Evolutionary conservation across 2,888 invertebrate species (phyloP).

Genomic region (Busseola fusca): DNA sequence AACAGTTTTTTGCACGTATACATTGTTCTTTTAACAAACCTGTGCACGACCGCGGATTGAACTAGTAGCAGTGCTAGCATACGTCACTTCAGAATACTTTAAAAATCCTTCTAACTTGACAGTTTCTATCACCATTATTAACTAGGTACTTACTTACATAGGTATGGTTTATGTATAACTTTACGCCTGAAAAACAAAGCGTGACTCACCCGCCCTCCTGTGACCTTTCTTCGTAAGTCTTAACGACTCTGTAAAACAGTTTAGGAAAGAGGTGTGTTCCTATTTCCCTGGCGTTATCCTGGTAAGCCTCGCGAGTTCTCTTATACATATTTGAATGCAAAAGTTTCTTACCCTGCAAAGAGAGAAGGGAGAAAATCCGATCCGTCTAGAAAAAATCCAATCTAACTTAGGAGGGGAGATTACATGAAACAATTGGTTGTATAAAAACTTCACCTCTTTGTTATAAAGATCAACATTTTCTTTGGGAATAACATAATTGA

Average conservation of each 20-base stretch:
- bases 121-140: neutral
- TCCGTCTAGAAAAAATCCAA: constrained; percentile 40
- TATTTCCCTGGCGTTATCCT: constrained; percentile 32
- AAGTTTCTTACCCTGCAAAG: constrained; percentile 26
- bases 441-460: constrained; percentile 15
- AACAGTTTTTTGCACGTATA: neutral
- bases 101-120: neutral
- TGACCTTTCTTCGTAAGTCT: constrained; percentile 35
- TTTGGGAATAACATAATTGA: constrained; percentile 2
- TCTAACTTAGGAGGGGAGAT: constrained; percentile 38
- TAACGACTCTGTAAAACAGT: constrained; percentile 34
- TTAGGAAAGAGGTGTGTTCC: constrained; percentile 25
- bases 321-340: constrained; percentile 39
- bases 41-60: neutral
- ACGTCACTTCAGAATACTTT: neutral
- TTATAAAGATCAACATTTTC: constrained; percentile 6
- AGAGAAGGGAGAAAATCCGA: constrained; percentile 18
- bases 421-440: constrained; percentile 32
- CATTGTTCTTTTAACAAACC: neutral
- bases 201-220: neutral
- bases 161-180: constrained; percentile 11
- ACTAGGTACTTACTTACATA: neutral
- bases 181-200: constrained; percentile 22
- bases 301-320: constrained; percentile 27
- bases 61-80: neutral